phyloP scores from a whole-genome alignment of 1,140 invertebrate species.

The Drosophila nigrodunni region DNA sequence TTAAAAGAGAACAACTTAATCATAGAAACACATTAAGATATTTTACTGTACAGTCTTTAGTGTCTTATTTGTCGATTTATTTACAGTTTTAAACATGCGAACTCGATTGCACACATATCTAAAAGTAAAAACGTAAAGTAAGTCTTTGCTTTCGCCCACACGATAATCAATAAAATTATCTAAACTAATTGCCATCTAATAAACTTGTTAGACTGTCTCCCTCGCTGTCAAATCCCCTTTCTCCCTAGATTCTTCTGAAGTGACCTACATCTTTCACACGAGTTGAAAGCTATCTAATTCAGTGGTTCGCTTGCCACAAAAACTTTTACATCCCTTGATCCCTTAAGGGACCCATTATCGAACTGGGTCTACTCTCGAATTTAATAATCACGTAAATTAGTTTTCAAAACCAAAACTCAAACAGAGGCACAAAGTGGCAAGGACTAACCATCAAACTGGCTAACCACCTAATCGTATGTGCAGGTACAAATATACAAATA shows the following conservation, averaged over 20 bases:
- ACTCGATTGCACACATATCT: neutral
- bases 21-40: neutral
- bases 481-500: neutral
- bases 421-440: conserved; percentile 32
- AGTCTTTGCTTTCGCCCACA: conserved; percentile 17
- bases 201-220: conserved; percentile 50
- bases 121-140: conserved; percentile 48
- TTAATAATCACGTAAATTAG: conserved; percentile 83
- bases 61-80: too few relatives aligned
- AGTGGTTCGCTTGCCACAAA: conserved; percentile 5
- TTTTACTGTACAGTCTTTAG: neutral
- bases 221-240: neutral
- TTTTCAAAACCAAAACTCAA: conserved; percentile 77
- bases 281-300: conserved; percentile 33
- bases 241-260: conserved; percentile 6
- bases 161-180: conserved; percentile 56
- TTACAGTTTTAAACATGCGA: too few relatives aligned
- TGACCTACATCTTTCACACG: conserved; percentile 46
- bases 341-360: neutral
- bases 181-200: conserved; percentile 64
- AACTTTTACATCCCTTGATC: conserved; percentile 26
- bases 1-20: conserved; percentile 8
- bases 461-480: conserved; percentile 31
- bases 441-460: conserved; percentile 35
- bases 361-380: conserved; percentile 44